Evolutionary conservation across 2,888 invertebrate species (phyloP).

Genomic region (Agrochola circellaris): DNA sequence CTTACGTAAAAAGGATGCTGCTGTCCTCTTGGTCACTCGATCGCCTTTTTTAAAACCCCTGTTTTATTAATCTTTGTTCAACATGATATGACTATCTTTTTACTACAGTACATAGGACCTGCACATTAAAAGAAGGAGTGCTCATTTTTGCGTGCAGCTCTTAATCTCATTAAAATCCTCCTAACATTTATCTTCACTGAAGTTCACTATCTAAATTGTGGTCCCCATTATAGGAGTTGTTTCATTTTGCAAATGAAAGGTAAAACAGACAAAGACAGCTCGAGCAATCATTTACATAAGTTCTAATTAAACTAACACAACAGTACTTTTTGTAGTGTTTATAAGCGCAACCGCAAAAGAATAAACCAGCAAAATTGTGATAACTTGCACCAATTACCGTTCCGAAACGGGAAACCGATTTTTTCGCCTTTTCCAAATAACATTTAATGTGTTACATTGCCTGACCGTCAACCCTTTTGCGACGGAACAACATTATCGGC

Average conservation of each 20-base stretch:
- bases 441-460: neutral
- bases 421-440: neutral
- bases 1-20: neutral
- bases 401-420: neutral
- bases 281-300: constrained; percentile 3
- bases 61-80: neutral
- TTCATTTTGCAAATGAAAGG: constrained; percentile 15
- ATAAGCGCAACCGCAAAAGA: neutral
- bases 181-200: neutral
- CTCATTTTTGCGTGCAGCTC: neutral
- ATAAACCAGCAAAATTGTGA: neutral
- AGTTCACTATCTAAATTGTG: constrained; percentile 13
- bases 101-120: neutral
- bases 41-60: neutral
- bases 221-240: neutral
- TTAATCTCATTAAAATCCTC: neutral
- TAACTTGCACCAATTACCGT: neutral
- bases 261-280: constrained; percentile 2
- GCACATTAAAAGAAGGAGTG: neutral
- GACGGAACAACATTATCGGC: neutral
- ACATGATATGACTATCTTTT: neutral
- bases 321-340: neutral
- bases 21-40: neutral
- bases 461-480: neutral
- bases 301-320: neutral